These are phyloP conservation scores for Metopolophium dirhodum DNA, from an alignment of 1,140 invertebrate species.

Conservation along the genomic window DNA sequence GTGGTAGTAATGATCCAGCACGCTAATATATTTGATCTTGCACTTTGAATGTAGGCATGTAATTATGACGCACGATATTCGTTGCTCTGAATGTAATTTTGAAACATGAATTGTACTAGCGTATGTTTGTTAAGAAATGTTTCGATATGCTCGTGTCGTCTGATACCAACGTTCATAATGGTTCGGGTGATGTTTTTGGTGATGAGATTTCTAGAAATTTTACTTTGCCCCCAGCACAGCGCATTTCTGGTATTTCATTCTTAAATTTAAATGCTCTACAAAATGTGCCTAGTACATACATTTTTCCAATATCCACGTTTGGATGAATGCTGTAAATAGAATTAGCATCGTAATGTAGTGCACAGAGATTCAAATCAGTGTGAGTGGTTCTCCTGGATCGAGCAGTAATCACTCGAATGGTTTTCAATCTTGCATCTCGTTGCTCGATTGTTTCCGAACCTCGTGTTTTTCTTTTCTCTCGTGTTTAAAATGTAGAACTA, in stretches of 20 bases:
- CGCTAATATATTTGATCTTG: no score
- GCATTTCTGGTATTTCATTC: constrained; percentile 58
- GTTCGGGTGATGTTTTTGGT: constrained; percentile 52
- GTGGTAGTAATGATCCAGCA: no score
- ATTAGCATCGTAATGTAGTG: neutral
- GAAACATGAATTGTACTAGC: neutral
- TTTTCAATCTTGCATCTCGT: neutral
- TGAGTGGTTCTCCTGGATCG: neutral
- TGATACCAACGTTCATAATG: constrained; percentile 61
- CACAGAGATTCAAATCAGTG: neutral
- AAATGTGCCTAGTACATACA: neutral
- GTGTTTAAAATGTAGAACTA: no score
- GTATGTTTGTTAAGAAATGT: neutral
- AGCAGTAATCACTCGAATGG: neutral
- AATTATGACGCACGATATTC: no score
- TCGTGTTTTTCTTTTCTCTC: no score
- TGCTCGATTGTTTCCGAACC: neutral
- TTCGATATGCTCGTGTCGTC: constrained; percentile 52
- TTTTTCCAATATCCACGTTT: neutral
- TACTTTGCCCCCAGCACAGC: constrained; percentile 59
- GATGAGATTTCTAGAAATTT: constrained; percentile 57
- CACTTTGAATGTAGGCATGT: no score
- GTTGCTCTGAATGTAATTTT: neutral
- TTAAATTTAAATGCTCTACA: constrained; percentile 51
- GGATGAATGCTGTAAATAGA: neutral